Base-by-base conservation (phyloP, 2,888 invertebrate species). In the Onthophagus sagittarius region DNA sequence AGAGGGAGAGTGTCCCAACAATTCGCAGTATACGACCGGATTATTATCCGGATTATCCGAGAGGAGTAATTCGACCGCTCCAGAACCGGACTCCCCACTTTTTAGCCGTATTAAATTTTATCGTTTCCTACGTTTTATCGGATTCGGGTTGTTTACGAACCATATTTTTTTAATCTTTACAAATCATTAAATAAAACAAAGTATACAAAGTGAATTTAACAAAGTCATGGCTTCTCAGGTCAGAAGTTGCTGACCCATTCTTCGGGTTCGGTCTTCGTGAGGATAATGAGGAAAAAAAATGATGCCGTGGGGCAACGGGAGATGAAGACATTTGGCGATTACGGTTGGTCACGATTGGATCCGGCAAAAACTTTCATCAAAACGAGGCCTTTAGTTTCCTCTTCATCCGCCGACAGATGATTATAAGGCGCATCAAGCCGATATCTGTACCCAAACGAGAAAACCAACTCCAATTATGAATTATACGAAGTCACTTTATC, bases 251-350 rank as follows among this genome's bases (percentile, higher is more conserved):
- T 11, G 39, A 53, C 7, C 39, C 39, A 11, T 11, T 53, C 39
- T 53, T 53, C 67, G 67, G n/a, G 23, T 23, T 67, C 15, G 67
- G 67, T 23, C 67, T 23, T 32, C n/a, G n/a, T 67, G 67, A 63
- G n/a, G 33, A 33, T 15, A 15, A 65, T 64, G 39, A 33, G 78
- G 79, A 79, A 80, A 78, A 80, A 80, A 80, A 23, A 23, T 23
- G 3, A 23, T 23, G 23, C 78, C 78, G 77, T 73, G 73, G 74
- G 75, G 75, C 79, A 79, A 79, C 39, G 63, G 13, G 9, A 31
- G 67, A 75, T 75, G 75, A 74, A 76, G 76, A 73, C 73, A 72
- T 74, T 75, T 72, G 69, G 64, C 73, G 73, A 77, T 77, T 75
- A 74, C 39, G 9, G 76, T 71, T 75, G 72, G 76, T 77, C 77